Percentiles rank a stretch among this genome's conserved stretches.
phyloP scores from a whole-genome alignment of 2,113 vertebrate genomes.

The Opisthocomus hoazin region DNA sequence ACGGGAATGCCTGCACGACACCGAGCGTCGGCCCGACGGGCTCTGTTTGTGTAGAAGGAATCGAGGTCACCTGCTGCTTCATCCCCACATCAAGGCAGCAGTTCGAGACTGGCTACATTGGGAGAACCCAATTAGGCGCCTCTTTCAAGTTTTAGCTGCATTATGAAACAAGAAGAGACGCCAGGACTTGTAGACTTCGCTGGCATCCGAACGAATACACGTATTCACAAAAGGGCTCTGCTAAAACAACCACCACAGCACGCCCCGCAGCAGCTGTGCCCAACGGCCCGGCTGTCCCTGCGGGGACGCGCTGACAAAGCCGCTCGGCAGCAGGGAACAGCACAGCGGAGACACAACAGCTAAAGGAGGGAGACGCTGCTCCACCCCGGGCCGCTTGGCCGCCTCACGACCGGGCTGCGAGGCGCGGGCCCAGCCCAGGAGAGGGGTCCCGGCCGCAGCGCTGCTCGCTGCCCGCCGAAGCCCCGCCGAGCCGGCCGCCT shows the following conservation, averaged over 20 bases:
- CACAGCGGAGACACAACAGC: accelerated
- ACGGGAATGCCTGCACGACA: not conserved
- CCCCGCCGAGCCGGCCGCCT: too few relatives aligned
- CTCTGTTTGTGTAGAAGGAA: not conserved
- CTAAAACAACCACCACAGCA: not conserved
- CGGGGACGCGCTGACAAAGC: not conserved
- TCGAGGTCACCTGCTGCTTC: not conserved
- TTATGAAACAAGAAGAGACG: not conserved
- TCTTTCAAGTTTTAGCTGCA: not conserved
- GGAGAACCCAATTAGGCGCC: not conserved
- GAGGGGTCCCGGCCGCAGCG: too few relatives aligned
- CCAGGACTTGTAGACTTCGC: not conserved
- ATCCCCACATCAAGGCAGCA: not conserved
- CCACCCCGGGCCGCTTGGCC: not conserved
- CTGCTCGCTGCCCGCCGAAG: too few relatives aligned
- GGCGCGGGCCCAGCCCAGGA: not conserved
- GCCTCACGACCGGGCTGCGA: not conserved
- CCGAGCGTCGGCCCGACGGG: accelerated
- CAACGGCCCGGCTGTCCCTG: not conserved
- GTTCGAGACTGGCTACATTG: not conserved
- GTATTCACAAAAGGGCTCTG: not conserved
- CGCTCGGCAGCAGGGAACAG: not conserved
- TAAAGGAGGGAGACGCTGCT: accelerated
- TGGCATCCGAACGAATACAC: not conserved
- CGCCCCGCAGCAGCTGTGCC: not conserved